These are phyloP conservation scores for Merodon equestris DNA, from an alignment of 2,888 invertebrate genomes.

Conservation along the genomic window DNA sequence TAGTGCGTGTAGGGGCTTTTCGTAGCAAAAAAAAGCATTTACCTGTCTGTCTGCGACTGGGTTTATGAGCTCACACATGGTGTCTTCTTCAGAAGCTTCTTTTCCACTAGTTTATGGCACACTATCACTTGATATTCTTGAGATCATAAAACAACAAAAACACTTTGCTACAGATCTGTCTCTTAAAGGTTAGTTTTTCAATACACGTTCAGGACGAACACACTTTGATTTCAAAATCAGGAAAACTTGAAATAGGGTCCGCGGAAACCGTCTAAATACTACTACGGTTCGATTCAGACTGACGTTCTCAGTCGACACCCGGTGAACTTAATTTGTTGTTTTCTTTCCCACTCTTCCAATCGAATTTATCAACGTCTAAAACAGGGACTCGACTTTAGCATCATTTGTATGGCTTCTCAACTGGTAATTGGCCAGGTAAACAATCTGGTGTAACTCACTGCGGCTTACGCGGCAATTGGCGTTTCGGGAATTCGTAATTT, in stretches of 20 bases:
- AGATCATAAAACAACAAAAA: too few species aligned
- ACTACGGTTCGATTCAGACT: slow-evolving; percentile 57
- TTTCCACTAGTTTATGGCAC: not conserved
- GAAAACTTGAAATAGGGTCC: too few species aligned
- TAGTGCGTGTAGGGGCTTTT: slow-evolving; percentile 7
- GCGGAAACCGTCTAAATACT: slow-evolving; percentile 39
- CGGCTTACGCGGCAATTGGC: not conserved
- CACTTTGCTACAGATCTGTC: slow-evolving; percentile 11
- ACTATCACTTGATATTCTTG: too few species aligned
- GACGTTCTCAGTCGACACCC: slow-evolving; percentile 13
- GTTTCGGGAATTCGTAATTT: not conserved
- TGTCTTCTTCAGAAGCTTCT: too few species aligned
- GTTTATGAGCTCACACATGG: slow-evolving; percentile 69
- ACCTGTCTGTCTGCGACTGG: slow-evolving; percentile 65
- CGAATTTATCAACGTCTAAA: slow-evolving; percentile 9
- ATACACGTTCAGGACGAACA: too few species aligned
- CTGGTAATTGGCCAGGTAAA: slow-evolving; percentile 47
- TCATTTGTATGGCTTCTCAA: slow-evolving; percentile 45
- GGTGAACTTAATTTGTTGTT: slow-evolving; percentile 27
- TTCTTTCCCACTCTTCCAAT: not conserved
- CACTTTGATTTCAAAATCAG: too few species aligned
- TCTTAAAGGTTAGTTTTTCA: too few species aligned
- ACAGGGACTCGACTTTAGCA: too few species aligned
- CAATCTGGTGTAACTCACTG: slow-evolving; percentile 32
- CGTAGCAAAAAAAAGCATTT: too few species aligned